These are phyloP conservation scores for Dryococelus australis DNA, from an alignment of 2,888 invertebrate species.

Conservation along the genomic window DNA sequence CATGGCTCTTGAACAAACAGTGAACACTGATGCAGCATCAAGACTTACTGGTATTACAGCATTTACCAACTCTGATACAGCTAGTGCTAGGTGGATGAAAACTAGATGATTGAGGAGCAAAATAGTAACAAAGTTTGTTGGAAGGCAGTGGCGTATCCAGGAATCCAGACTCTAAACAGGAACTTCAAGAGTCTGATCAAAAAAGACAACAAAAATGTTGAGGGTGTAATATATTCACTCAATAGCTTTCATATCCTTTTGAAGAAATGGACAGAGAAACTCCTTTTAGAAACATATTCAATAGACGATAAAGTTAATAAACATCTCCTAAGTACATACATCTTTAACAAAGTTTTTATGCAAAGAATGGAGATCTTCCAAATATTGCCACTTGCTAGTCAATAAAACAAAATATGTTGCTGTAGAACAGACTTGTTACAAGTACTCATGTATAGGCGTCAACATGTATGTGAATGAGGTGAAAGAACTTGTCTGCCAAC, in stretches of 20 bases:
- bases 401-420: background rate
- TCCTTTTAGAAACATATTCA: background rate
- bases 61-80: conserved; percentile 13
- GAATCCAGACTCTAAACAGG: conserved; percentile 9
- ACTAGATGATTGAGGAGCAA: conserved; percentile 25
- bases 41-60: conserved; percentile 25
- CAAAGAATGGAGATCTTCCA: background rate
- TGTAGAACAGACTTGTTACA: background rate
- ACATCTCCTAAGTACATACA: conserved; percentile 16
- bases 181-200: background rate
- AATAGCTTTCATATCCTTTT: conserved; percentile 17
- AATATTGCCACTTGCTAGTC: conserved; percentile 23
- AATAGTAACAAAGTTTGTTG: conserved; percentile 28
- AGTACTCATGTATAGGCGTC: background rate
- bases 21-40: conserved; percentile 23
- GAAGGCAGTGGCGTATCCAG: background rate
- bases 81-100: background rate
- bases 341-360: conserved; percentile 4
- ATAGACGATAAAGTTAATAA: background rate
- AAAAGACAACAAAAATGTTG: conserved; percentile 19
- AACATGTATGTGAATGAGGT: background rate
- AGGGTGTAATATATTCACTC: conserved; percentile 13
- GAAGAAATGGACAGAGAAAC: conserved; percentile 27
- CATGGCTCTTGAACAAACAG: conserved; percentile 24
- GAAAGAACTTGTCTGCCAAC: conserved; percentile 7